Conservation (phyloP, 2,797 vertebrate genomes). For the Aphelocoma californica region DNA sequence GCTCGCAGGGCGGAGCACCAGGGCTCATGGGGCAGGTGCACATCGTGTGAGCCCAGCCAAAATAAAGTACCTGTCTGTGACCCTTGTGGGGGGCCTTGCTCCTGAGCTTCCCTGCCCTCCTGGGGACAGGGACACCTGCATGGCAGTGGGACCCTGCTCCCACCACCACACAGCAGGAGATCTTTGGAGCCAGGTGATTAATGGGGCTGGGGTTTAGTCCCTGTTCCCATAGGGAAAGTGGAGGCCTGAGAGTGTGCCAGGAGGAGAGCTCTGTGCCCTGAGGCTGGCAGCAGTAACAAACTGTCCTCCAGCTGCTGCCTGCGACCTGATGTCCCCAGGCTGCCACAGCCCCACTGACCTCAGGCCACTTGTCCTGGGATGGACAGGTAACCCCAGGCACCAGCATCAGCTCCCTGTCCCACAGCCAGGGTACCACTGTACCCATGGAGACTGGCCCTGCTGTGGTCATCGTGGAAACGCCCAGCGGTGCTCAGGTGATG, state of each 20-base stretch:
- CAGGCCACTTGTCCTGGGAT: background rate
- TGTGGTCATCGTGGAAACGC: conserved; percentile 19
- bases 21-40: background rate
- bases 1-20: fast-evolving
- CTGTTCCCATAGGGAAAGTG: background rate
- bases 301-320: background rate
- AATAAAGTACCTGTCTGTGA: background rate
- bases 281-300: background rate
- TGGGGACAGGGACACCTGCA: background rate
- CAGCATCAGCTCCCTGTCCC: background rate
- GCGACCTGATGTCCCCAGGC: background rate
- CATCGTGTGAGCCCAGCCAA: fast-evolving
- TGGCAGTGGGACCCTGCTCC: fast-evolving
- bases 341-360: background rate
- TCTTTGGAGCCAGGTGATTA: background rate
- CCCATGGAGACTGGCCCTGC: conserved; percentile 9
- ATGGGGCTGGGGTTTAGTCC: background rate
- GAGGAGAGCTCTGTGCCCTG: background rate
- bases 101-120: background rate
- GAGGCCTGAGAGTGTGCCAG: background rate
- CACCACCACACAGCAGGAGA: fast-evolving
- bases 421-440: background rate
- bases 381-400: background rate
- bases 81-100: background rate
- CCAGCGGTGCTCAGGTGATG: background rate